Conservation (phyloP, 2,113 vertebrate species). For the Zosterops pallidus region DNA sequence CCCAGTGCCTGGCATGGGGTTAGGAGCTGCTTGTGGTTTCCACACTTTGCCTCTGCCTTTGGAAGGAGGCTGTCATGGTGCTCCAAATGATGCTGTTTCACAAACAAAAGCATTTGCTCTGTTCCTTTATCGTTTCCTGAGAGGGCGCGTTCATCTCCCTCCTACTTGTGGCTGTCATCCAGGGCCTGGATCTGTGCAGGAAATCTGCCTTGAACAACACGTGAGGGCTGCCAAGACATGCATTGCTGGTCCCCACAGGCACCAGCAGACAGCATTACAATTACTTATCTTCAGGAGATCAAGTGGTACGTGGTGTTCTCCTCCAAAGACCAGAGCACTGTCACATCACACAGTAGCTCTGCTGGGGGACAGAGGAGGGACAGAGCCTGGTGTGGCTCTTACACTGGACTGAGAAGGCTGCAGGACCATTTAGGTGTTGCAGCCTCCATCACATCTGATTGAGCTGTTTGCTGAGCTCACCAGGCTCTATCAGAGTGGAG, state of each 20-base stretch:
- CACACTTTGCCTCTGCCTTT: not conserved
- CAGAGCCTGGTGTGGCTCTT: not conserved
- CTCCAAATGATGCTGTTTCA: not conserved
- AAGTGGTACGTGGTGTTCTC: not conserved
- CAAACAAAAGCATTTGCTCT: not conserved
- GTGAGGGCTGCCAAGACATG: constrained; percentile 23
- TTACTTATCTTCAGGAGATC: not conserved
- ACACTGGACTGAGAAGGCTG: not conserved
- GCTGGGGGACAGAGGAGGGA: not conserved
- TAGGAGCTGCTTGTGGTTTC: not conserved
- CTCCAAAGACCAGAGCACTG: not conserved
- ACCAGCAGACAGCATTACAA: not conserved
- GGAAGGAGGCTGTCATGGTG: not conserved
- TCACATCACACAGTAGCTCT: not conserved
- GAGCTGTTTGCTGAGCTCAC: not conserved
- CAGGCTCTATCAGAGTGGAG: fast-evolving
- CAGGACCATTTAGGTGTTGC: not conserved
- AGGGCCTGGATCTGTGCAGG: constrained; percentile 7
- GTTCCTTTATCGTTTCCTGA: constrained; percentile 46
- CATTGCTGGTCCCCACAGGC: constrained; percentile 39
- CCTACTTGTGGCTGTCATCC: constrained; percentile 19
- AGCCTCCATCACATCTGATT: fast-evolving
- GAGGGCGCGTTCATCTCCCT: not conserved
- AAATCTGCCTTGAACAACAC: constrained; percentile 43
- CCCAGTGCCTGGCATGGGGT: fast-evolving